Evolutionary conservation across 1,140 invertebrate genomes (phyloP).

Genomic region (Yoshiicerus persimilis): DNA sequence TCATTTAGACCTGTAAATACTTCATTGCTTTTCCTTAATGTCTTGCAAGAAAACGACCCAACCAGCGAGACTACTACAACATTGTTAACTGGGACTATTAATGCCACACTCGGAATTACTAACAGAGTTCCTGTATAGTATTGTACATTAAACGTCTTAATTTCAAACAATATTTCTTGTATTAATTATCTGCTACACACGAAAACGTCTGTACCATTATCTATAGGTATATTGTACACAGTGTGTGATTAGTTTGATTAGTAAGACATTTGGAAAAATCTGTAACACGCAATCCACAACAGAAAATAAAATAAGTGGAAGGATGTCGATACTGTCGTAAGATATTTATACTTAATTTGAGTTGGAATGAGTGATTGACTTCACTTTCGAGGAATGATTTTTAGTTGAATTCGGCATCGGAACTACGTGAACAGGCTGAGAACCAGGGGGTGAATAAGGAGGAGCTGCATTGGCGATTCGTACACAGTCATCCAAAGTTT

Average conservation of each 20-base stretch:
- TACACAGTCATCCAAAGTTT: conserved; percentile 78
- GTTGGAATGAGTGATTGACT: conserved; percentile 39
- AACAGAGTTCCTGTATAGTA: not conserved
- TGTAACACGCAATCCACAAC: not conserved
- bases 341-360: conserved; percentile 24
- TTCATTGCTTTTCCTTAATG: not conserved
- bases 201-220: not conserved
- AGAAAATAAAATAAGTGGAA: not conserved
- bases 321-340: not conserved
- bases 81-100: not conserved
- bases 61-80: too few relatives aligned
- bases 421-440: conserved; percentile 27
- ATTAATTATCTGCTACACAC: not conserved
- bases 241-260: not conserved
- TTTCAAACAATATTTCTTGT: not conserved
- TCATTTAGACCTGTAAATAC: not conserved
- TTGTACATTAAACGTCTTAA: not conserved
- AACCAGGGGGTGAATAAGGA: conserved; percentile 49
- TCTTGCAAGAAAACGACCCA: not conserved
- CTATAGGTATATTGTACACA: not conserved
- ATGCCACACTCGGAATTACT: not conserved
- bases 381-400: conserved; percentile 20
- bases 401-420: conserved; percentile 16
- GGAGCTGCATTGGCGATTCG: conserved; percentile 58
- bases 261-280: not conserved